Evolutionary conservation across 2,113 vertebrate genomes (phyloP), one percentile per base, ranked within the genome.

Genomic region (Tiliqua scincoides): DNA sequence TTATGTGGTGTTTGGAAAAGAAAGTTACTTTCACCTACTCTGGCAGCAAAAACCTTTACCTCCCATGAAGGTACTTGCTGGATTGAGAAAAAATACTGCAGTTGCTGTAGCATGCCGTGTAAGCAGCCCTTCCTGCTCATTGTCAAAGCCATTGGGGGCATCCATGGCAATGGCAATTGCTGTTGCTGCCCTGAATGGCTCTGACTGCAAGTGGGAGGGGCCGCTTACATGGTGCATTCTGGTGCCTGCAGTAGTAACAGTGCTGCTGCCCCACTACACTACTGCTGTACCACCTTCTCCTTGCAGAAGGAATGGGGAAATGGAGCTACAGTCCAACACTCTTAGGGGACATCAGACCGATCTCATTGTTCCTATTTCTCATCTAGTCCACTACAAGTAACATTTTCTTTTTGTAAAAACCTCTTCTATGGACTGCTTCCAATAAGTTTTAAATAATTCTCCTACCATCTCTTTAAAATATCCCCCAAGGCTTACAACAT

Each of bases 391-490:
- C 83, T 68, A 87, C 71, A 88, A 89, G 87, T 40, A 79, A 92
- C 92, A 96, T 95, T 93, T 85, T 85, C 12, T 87, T 83, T 74
- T 63, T 43, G 75, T 20, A 62, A 76, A 94, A 93, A 85, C 8
- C 1, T 78, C 67, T 43, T 52, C 43, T 52, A 87, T 87, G 52
- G 35, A 86, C 1, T 70, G 62, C 54, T 54, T 91, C 80, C 87
- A 83, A 91, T 32, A 89, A 91, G 63, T 37, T 65, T 80, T 89
- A 88, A 88, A 85, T 83, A 89, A 88, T 75, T 15, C 59, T 77
- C 83, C 70, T 54, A 78, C 52, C 0, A 4, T 85, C 85, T 91
- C 87, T 68, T 90, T 63, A 88, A 62, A 68, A 77, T 71, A 85
- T 80, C 4, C 82, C 85, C 88, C 15, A 63, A 88, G 72, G 86